Base-by-base conservation (phyloP, 2,888 invertebrate genomes). In the Plutella xylostella region DNA sequence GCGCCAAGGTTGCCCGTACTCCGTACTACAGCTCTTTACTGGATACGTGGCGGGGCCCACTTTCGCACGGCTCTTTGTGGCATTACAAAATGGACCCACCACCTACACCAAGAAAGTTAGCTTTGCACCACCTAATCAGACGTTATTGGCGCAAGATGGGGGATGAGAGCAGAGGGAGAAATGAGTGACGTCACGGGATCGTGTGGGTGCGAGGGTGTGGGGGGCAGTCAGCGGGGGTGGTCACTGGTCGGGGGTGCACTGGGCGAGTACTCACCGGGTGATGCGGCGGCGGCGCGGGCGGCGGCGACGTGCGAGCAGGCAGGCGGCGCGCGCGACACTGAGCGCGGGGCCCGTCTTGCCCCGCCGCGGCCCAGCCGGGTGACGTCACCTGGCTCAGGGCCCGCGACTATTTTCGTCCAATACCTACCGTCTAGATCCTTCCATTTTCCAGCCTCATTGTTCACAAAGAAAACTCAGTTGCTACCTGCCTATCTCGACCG, bases 321-420 rank as follows among this genome's bases (percentile, higher is more conserved):
- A 63, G 82, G 74, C 79, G 77, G 82, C 82, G 82, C 82, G 79
- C 82, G 78, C 82, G 79, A 72, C 79, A 80, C 82, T 83, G 82
- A 19, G 74, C 77, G 80, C 79, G 82, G 82, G 82, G 80, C 83
- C 82, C 80, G 79, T 80, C 76, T 83, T 80, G 79, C 82, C 83
- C 82, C 80, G 78, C 78, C 67, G 70, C 56, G 66, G 72, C 47
- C 35, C 25, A 73, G 78, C 72, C 74, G 68, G 72, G 68, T 82
- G 78, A 82, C 82, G 82, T 82, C 82, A 82, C 72, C 80, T 77
- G 79, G 78, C 79, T 80, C 82, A 79, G 80, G 82, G 82, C 82
- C 80, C 80, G 80, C 66, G 68, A 78, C 82, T 83, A 83, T 82
- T 83, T 79, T 76, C 72, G 72, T 77, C 74, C 72, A 73, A 28